These are phyloP conservation scores for Eidolon helvum DNA, from an alignment of 2,113 vertebrate species.

Conservation along the genomic window DNA sequence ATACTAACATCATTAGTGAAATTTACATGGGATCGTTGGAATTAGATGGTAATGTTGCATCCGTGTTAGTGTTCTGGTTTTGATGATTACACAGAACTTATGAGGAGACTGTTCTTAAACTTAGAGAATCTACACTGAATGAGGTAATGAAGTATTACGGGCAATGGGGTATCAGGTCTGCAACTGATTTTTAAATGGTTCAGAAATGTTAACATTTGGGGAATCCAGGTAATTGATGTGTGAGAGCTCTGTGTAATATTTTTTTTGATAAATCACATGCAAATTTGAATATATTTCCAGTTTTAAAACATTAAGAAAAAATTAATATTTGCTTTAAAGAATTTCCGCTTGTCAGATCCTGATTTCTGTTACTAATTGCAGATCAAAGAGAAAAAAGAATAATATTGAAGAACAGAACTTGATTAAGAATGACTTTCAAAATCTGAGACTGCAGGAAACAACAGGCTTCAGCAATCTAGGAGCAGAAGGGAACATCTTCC, in stretches of 20 bases:
- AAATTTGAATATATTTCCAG: conserved; percentile 9
- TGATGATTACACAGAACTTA: not conserved
- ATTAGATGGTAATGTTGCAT: not conserved
- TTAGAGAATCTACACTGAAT: not conserved
- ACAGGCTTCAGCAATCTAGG: not conserved
- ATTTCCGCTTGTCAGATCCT: not conserved
- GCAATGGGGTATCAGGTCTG: not conserved
- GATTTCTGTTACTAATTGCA: conserved; percentile 43
- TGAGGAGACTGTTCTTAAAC: not conserved
- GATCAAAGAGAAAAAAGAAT: conserved; percentile 32
- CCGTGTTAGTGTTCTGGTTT: not conserved
- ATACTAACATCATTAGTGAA: not conserved
- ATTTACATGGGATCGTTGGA: not conserved
- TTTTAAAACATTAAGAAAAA: not conserved
- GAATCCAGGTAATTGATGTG: not conserved
- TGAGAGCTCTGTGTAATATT: not conserved
- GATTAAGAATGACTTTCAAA: not conserved
- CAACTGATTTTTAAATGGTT: not conserved
- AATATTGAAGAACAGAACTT: conserved; percentile 33
- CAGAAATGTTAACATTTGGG: not conserved
- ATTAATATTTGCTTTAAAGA: not conserved
- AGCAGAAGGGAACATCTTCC: conserved; percentile 30
- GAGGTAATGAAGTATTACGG: not conserved
- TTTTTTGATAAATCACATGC: not conserved
- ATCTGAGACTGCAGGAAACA: not conserved